Base-by-base conservation (phyloP, 1,140 invertebrate species). In the Danaus melanippus region DNA sequence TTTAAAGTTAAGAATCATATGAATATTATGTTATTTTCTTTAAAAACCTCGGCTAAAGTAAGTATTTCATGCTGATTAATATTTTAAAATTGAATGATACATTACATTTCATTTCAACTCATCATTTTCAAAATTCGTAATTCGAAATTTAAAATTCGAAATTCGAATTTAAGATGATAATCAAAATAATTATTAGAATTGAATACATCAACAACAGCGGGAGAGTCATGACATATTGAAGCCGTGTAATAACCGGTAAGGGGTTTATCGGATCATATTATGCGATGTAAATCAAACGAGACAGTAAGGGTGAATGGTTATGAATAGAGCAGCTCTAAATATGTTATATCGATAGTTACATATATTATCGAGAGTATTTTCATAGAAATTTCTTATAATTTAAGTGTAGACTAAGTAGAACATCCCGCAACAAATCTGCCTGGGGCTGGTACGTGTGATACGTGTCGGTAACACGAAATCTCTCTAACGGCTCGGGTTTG, bases 281-380 rank as follows among this genome's bases (percentile, higher is more conserved):
- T 56, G 44, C 41, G 47, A 50, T 56, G 50, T 61, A 60, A 64
- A 67, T 60, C 53, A 52, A 68, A 56, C 10, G 52, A 48, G 62
- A 56, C 59, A 47, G 2, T 15, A 43, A 53, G 62, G 58, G 55
- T 48, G 58, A 21, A 51, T 51, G 21, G 21, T 32, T 32, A 32
- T 32, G 21, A 32, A 32, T 32, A 32, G 21, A 32, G 21, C 21
- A 32, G 2, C 9, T 49, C 12, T 10, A 49, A 49, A 40, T 39
- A 7, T 48, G 32, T 56, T 52, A 56, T 49, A 54, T 32, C 32
- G 52, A 49, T 49, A n/a, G 54, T 60, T 51, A 53, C 58, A 60
- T 60, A 60, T 45, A 54, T 60, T 55, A 12, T 41, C n/a, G 7
- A 32, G 21, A 32, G 21, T 32, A 32, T 32, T 32, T 32, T 32